Conservation (phyloP, 2,888 invertebrate species). For the Epinotia ramella region DNA sequence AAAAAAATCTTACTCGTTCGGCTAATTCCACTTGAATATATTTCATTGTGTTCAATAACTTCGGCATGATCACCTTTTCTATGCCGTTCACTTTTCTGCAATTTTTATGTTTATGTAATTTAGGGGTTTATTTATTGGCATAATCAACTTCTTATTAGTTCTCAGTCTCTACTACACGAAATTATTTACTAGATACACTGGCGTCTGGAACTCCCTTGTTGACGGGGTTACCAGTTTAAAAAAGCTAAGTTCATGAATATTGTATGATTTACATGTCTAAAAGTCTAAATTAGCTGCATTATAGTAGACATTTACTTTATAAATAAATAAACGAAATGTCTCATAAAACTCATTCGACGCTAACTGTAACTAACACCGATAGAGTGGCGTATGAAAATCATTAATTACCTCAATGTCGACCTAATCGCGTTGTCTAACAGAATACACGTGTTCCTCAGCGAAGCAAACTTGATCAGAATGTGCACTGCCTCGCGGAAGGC, state of each 20-base stretch:
- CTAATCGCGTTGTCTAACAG: constrained; percentile 71
- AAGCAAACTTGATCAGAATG: constrained; percentile 81
- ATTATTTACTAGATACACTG: neutral
- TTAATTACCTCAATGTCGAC: constrained; percentile 70
- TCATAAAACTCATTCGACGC: too few relatives aligned
- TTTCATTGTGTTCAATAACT: constrained; percentile 73
- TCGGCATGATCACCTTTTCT: constrained; percentile 80
- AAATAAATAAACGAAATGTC: too few relatives aligned
- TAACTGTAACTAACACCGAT: too few relatives aligned
- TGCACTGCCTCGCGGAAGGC: constrained; percentile 72
- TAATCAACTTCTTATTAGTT: neutral
- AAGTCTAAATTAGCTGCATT: too few relatives aligned
- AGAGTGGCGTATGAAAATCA: neutral
- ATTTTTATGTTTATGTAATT: neutral
- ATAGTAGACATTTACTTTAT: too few relatives aligned
- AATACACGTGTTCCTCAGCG: constrained; percentile 75
- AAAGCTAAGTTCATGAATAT: neutral
- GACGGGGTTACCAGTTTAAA: neutral
- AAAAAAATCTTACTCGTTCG: constrained; percentile 70
- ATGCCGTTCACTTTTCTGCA: constrained; percentile 81
- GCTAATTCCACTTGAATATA: constrained; percentile 80
- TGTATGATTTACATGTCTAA: neutral
- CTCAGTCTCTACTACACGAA: too few relatives aligned
- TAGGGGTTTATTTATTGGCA: too few relatives aligned
- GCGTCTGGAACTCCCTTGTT: neutral